These are phyloP conservation scores for Camelus dromedarius DNA, from an alignment of 2,113 vertebrate genomes.

Conservation along the genomic window DNA sequence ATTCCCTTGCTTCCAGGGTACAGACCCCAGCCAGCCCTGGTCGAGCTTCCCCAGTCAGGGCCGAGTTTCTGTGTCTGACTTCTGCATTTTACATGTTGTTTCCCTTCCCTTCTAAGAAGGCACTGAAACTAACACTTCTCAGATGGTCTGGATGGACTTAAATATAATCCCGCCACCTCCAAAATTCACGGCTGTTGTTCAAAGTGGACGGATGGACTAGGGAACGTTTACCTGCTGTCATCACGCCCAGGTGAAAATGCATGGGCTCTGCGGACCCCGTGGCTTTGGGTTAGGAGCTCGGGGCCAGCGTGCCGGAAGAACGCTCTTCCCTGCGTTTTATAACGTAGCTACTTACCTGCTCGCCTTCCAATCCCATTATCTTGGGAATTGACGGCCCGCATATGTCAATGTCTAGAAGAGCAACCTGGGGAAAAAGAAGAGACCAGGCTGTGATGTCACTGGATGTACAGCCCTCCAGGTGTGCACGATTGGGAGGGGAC, in stretches of 20 bases:
- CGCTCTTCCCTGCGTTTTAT: accelerated
- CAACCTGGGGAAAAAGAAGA: slow-evolving; percentile 88
- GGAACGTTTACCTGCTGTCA: background rate
- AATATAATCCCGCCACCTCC: background rate
- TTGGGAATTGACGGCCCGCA: slow-evolving; percentile 97
- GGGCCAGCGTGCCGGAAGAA: background rate
- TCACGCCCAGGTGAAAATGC: accelerated
- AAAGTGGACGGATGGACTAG: background rate
- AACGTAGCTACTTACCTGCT: slow-evolving; percentile 88
- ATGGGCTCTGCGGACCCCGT: background rate
- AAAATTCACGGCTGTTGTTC: background rate
- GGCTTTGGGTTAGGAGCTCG: accelerated
- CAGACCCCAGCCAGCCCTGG: background rate
- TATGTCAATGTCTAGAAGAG: slow-evolving; percentile 96
- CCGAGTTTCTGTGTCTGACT: background rate
- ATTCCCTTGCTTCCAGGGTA: slow-evolving; percentile 16
- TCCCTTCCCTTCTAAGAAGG: slow-evolving; percentile 43
- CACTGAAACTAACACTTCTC: background rate
- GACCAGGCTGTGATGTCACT: background rate
- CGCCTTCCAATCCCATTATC: slow-evolving; percentile 98
- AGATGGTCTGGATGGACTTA: background rate
- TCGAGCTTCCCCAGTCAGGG: background rate
- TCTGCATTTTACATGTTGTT: slow-evolving; percentile 58
- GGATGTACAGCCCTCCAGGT: accelerated
- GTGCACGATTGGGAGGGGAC: accelerated